Evolutionary conservation across 64 coral and sea anemone species (phyloP).

Genomic region (Porites lutea): DNA sequence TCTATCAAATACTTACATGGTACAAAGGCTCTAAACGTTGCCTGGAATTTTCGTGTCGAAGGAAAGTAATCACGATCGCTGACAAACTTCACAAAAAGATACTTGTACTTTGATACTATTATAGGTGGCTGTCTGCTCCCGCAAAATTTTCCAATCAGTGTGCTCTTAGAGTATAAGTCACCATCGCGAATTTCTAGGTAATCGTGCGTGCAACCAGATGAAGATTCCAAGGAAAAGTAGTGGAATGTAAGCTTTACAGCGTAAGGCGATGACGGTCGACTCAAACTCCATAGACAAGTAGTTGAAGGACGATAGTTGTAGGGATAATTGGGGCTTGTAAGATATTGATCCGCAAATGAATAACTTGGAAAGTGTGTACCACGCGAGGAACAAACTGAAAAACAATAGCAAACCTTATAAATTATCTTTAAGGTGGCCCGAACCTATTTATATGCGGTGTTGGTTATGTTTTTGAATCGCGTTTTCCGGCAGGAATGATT

Average conservation of each 20-base stretch:
- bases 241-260: slow-evolving; percentile 8
- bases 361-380: neutral
- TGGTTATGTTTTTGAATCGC: too few relatives aligned
- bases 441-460: too few relatives aligned
- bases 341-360: neutral
- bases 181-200: slow-evolving; percentile 48
- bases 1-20: neutral
- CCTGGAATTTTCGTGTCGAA: neutral
- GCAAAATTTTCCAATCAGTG: slow-evolving; percentile 26
- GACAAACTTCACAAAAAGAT: slow-evolving; percentile 42
- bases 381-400: neutral
- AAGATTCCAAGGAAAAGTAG: neutral
- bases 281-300: slow-evolving; percentile 13
- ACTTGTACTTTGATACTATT: slow-evolving; percentile 42
- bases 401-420: too few relatives aligned
- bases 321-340: slow-evolving; percentile 41
- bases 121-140: slow-evolving; percentile 17
- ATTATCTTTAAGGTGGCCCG: too few relatives aligned
- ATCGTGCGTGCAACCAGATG: neutral
- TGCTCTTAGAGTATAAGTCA: neutral
- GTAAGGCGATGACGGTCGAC: neutral
- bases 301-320: neutral
- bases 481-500: too few relatives aligned
- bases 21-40: slow-evolving; percentile 8
- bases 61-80: neutral